Evolutionary conservation across 92 coral and sea anemone genomes (phyloP).

Genomic region (Anthopleura xanthogrammica): DNA sequence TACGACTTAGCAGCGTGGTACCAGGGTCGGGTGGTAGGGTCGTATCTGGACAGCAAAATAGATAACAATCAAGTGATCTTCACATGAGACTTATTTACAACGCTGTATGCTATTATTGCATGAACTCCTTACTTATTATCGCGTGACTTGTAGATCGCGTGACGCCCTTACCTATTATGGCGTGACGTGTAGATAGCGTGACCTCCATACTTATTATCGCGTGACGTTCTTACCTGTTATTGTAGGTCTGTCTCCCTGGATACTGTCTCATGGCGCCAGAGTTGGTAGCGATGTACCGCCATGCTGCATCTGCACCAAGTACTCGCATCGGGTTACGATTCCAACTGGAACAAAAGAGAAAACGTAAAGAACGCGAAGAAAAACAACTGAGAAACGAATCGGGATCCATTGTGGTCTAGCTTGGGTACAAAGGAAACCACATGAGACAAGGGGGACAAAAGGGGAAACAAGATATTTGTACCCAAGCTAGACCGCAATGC

Average conservation of each 20-base stretch:
- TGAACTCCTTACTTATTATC: background rate
- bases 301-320: constrained; percentile 79
- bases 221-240: constrained; percentile 56
- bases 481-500: too few relatives aligned
- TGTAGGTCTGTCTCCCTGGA: constrained; percentile 84
- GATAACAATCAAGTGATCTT: background rate
- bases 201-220: background rate
- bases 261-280: constrained; percentile 94
- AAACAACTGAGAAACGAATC: background rate
- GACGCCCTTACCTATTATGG: background rate
- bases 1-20: constrained; percentile 80
- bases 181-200: background rate
- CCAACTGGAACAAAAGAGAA: constrained; percentile 46
- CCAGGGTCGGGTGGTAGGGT: constrained; percentile 88
- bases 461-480: too few relatives aligned
- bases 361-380: background rate
- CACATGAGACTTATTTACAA: background rate
- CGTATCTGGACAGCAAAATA: constrained; percentile 42
- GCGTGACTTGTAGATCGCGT: background rate
- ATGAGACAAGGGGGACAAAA: too few relatives aligned
- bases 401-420: too few relatives aligned
- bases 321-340: constrained; percentile 84
- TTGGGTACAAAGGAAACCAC: too few relatives aligned
- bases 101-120: background rate
- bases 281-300: constrained; percentile 87